Base-by-base conservation (phyloP, 1,140 invertebrate genomes). In the Pseudomyrmex concolor region DNA sequence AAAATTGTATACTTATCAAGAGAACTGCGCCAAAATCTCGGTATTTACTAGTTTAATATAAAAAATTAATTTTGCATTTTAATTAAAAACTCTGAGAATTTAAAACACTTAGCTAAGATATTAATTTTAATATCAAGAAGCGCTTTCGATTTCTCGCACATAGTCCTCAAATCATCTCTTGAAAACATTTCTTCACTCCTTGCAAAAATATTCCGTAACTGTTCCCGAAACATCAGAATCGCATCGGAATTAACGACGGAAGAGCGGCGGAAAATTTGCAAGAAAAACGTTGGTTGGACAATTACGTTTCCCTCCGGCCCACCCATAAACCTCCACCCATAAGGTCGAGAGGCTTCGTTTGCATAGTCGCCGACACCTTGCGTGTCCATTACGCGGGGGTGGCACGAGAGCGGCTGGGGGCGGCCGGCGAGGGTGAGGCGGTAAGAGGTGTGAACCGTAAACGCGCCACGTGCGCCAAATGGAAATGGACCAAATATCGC, bases 401-500 rank as follows among this genome's bases (percentile, higher is more conserved):
- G 84, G 84, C 54, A 43, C 25, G 45, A 67, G 82, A 63, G 54
- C 48, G 74, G 22, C 22, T 64, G 62, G 82, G 48, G 72, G 74
- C 70, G 70, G 50, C 25, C 64, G 64, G 60, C 67, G 74, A 80
- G 22, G 78, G 83, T 64, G 67, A 71, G 63, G 60, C 77, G 76
- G 84, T 89, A 90, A 90, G 89, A 92, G 89, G 91, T 92, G 91
- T 86, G 91, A 92, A 90, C 87, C 86, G 89, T 91, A 91, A 91
- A 89, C 90, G 93, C 92, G 93, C 91, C 93, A 94, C 93, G 93
- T 94, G 93, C 92, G 91, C 81, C 92, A 92, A 94, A 94, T 94
- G 93, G 93, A 93, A 93, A 93, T 93, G 92, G 91, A 93, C 91
- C 93, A 93, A 93, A 92, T 92, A 93, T 93, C 91, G 91, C 90